Conservation (phyloP, 64 coral and sea anemone species). For the Stichodactyla helianthus region DNA sequence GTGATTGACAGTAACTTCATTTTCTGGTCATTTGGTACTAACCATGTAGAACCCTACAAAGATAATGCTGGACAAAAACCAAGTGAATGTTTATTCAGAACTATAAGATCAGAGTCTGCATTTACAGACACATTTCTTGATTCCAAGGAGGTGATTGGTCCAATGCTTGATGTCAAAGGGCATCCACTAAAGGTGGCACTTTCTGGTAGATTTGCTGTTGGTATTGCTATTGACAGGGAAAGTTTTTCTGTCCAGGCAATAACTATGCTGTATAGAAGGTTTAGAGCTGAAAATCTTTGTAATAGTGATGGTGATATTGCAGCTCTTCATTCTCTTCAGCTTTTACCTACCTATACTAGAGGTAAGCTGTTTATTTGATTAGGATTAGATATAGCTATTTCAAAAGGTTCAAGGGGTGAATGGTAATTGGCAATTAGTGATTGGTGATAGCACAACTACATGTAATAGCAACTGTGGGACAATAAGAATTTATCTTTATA, state of each 20-base stretch:
- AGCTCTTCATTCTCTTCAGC: conserved; percentile 69
- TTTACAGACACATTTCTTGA: conserved; percentile 69
- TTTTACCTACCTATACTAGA: conserved; percentile 81
- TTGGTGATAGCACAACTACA: too few relatives aligned
- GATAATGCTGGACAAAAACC: not conserved
- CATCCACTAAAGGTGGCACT: conserved; percentile 73
- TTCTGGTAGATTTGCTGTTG: conserved; percentile 72
- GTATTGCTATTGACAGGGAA: conserved; percentile 50
- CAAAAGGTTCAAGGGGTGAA: too few relatives aligned
- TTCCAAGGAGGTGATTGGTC: conserved; percentile 72
- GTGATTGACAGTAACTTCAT: conserved; percentile 55
- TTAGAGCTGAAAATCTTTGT: conserved; percentile 68
- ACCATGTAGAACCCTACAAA: conserved; percentile 10
- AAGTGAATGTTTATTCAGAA: conserved; percentile 49
- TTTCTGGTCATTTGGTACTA: conserved; percentile 78
- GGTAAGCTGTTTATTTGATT: conserved; percentile 15
- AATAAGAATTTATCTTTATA: too few relatives aligned
- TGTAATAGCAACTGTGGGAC: too few relatives aligned
- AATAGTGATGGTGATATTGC: conserved; percentile 56
- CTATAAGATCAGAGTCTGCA: conserved; percentile 55
- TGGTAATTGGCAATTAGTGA: too few relatives aligned
- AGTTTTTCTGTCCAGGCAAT: conserved; percentile 44
- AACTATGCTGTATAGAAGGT: conserved; percentile 85
- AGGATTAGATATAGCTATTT: too few relatives aligned
- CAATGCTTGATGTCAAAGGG: conserved; percentile 63